phyloP scores from a whole-genome alignment of 2,888 invertebrate species.

The Ophion obscuratus region DNA sequence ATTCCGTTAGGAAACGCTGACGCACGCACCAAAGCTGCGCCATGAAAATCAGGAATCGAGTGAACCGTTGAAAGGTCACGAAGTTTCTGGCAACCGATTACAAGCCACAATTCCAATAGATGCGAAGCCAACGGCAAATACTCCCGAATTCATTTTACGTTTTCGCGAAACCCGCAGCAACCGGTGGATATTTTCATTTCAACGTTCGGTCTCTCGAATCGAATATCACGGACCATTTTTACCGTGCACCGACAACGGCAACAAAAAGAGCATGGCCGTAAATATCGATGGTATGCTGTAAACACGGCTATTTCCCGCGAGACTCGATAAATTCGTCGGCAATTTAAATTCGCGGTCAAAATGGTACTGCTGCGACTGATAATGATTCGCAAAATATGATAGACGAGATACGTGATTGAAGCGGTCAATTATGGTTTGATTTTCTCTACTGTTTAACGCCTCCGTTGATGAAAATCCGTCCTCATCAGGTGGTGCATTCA shows the following conservation, averaged over 20 bases:
- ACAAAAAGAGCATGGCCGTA: slow-evolving; percentile 29
- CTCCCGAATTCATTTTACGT: slow-evolving; percentile 66
- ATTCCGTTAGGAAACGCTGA: slow-evolving; percentile 39
- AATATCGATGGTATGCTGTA: slow-evolving; percentile 36
- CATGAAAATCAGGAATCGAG: slow-evolving; percentile 39
- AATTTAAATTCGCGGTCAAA: neutral
- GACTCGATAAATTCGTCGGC: neutral
- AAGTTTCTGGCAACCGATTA: slow-evolving; percentile 68
- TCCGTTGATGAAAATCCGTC: slow-evolving; percentile 34
- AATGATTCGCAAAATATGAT: neutral
- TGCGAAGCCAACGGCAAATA: slow-evolving; percentile 38
- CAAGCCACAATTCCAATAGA: slow-evolving; percentile 32
- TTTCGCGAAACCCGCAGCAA: slow-evolving; percentile 75
- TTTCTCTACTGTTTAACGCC: neutral
- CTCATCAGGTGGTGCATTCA: slow-evolving; percentile 46
- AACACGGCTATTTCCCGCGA: slow-evolving; percentile 1
- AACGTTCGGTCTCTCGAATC: slow-evolving; percentile 68
- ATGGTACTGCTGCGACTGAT: neutral
- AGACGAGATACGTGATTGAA: neutral
- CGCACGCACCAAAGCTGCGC: slow-evolving; percentile 3
- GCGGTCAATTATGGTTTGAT: neutral
- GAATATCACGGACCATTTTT: slow-evolving; percentile 74
- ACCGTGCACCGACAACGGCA: neutral
- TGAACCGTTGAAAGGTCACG: slow-evolving; percentile 58
- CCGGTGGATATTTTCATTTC: slow-evolving; percentile 81